phyloP scores from a whole-genome alignment of 2,797 vertebrate genomes.

The Argentina silus region DNA sequence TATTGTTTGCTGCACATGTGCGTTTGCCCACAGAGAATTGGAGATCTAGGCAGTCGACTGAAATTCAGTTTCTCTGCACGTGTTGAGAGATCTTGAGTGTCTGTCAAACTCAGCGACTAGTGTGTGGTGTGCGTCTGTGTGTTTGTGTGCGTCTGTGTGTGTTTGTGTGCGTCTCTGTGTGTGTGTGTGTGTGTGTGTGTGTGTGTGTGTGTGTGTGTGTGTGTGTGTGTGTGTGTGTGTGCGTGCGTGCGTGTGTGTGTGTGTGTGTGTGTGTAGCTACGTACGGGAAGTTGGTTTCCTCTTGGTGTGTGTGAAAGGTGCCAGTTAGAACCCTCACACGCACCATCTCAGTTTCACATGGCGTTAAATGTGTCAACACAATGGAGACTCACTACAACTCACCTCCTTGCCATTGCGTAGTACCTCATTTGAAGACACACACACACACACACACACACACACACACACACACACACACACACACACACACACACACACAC shows the following conservation, averaged over 20 bases:
- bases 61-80: not conserved
- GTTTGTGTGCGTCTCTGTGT: not conserved
- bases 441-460: too few relatives aligned
- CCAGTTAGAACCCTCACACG: constrained; percentile 48
- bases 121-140: too few relatives aligned
- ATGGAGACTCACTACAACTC: constrained; percentile 37
- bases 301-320: constrained; percentile 50
- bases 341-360: constrained; percentile 50
- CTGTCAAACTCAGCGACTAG: not conserved
- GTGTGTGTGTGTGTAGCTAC: constrained; percentile 17
- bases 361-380: constrained; percentile 64
- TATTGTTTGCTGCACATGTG: not conserved
- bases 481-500: not conserved
- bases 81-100: too few relatives aligned
- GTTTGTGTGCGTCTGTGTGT: too few relatives aligned
- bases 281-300: constrained; percentile 52
- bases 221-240: not conserved
- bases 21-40: too few relatives aligned
- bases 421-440: not conserved
- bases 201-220: constrained; percentile 38
- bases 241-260: not conserved
- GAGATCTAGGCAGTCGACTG: too few relatives aligned
- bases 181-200: constrained; percentile 3
- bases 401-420: constrained; percentile 19
- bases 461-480: not conserved